phyloP scores from a whole-genome alignment of 1,140 invertebrate genomes.

The Drosophila tropicalis region DNA sequence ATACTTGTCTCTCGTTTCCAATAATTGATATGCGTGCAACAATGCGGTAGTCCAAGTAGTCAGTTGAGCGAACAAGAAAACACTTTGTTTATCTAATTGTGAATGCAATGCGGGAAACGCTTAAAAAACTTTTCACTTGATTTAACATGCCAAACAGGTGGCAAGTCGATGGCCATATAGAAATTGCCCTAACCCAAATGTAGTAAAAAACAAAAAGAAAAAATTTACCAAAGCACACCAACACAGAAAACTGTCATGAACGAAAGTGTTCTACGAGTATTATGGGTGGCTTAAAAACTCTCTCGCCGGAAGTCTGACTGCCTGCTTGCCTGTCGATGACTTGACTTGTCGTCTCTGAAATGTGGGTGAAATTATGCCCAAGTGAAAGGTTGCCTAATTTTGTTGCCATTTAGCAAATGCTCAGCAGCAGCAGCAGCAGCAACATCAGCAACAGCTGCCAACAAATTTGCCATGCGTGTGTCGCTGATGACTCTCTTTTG shows the following conservation, averaged over 20 bases:
- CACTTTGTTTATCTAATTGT: slow-evolving; percentile 78
- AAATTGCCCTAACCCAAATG: slow-evolving; percentile 76
- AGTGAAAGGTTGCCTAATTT: slow-evolving; percentile 69
- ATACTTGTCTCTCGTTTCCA: slow-evolving; percentile 69
- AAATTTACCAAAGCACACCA: not conserved
- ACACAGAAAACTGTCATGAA: slow-evolving; percentile 32
- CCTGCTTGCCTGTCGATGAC: slow-evolving; percentile 36
- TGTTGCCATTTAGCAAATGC: slow-evolving; percentile 39
- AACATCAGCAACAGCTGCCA: slow-evolving; percentile 32
- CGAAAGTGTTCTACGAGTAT: slow-evolving; percentile 66
- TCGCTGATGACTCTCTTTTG: slow-evolving; percentile 64
- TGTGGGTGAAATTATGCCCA: slow-evolving; percentile 62
- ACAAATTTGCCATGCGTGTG: slow-evolving; percentile 58
- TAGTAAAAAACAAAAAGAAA: slow-evolving; percentile 40
- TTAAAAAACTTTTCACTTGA: slow-evolving; percentile 64
- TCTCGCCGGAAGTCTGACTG: slow-evolving; percentile 38
- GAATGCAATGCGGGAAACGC: slow-evolving; percentile 63
- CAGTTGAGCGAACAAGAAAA: slow-evolving; percentile 17
- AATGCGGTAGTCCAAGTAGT: slow-evolving; percentile 47
- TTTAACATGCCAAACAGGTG: slow-evolving; percentile 58
- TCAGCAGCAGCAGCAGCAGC: slow-evolving; percentile 22
- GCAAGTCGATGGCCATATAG: slow-evolving; percentile 48
- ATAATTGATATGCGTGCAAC: slow-evolving; percentile 78
- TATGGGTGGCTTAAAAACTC: slow-evolving; percentile 29
- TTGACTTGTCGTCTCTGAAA: slow-evolving; percentile 6